Percentiles rank a stretch among this genome's conserved stretches.
Conservation (phyloP, 1,140 invertebrate species). For the Heliconius nattereri region DNA sequence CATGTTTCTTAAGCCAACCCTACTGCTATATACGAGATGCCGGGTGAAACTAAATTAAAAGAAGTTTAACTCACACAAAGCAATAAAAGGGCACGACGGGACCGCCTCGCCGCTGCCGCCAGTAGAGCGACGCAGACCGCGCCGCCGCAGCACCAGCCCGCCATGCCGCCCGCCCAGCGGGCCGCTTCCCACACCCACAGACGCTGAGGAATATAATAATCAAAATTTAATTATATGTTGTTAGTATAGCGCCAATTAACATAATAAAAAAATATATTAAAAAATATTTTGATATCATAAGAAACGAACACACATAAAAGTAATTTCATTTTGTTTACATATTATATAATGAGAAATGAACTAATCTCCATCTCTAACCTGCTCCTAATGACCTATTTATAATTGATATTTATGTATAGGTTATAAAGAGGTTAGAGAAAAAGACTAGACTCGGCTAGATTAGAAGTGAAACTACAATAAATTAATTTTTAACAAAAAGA, state of each 20-base stretch:
- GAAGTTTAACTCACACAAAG: constrained; percentile 81
- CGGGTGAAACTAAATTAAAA: background rate
- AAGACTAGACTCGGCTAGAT: too few species aligned
- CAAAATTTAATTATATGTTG: too few species aligned
- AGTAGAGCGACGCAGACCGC: constrained; percentile 69
- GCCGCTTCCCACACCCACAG: constrained; percentile 71
- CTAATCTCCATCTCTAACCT: too few species aligned
- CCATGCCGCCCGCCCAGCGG: constrained; percentile 73
- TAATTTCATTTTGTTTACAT: too few species aligned
- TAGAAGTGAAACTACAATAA: too few species aligned
- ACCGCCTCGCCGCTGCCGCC: constrained; percentile 65
- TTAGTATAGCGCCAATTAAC: background rate
- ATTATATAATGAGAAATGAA: too few species aligned
- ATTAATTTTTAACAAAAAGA: too few species aligned
- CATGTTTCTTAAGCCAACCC: background rate
- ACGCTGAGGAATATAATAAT: constrained; percentile 44
- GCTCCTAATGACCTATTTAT: too few species aligned
- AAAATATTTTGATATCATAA: too few species aligned
- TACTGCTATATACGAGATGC: background rate
- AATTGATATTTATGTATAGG: too few species aligned
- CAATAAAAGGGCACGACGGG: constrained; percentile 63
- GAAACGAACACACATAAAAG: too few species aligned
- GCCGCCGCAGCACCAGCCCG: constrained; percentile 72
- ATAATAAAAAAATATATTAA: background rate
- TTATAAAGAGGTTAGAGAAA: too few species aligned